Percentiles rank a stretch among this genome's conserved stretches.
phyloP scores from a whole-genome alignment of 2,888 invertebrate species.

The Parnassius apollo region DNA sequence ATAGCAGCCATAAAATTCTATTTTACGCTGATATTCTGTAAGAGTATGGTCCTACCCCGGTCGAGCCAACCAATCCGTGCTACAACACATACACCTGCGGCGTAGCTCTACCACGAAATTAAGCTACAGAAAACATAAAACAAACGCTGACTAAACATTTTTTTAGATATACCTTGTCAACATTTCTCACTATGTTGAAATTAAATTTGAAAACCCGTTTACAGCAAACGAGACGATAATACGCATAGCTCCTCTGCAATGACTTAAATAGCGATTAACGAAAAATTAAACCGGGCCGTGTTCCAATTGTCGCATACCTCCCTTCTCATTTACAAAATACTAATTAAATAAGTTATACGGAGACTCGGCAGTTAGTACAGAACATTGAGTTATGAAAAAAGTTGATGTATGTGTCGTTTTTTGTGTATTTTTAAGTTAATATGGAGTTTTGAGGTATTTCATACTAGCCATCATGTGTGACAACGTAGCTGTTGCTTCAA shows the following conservation, averaged over 20 bases:
- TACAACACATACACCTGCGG: no score
- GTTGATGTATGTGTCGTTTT: no score
- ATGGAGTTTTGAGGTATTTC: no score
- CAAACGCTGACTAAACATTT: slow-evolving; percentile 2
- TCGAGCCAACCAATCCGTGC: no score
- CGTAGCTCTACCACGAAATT: no score
- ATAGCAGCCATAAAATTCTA: no score
- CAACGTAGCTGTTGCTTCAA: no score
- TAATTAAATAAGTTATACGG: neutral
- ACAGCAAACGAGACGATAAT: slow-evolving; percentile 33
- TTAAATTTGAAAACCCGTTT: slow-evolving; percentile 1
- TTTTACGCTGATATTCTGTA: no score
- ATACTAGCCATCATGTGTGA: no score
- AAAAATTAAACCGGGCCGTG: slow-evolving; percentile 35
- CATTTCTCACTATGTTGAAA: neutral
- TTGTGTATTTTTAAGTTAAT: no score
- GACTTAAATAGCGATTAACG: slow-evolving; percentile 44
- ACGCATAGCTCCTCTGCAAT: slow-evolving; percentile 38
- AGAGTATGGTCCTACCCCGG: no score
- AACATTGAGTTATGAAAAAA: neutral
- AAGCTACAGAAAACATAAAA: no score
- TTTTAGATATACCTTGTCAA: slow-evolving; percentile 1
- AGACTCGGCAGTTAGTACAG: neutral
- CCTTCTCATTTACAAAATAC: neutral
- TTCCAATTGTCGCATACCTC: neutral